phyloP scores from a whole-genome alignment of 2,888 invertebrate species.

The Eupithecia abbreviata region DNA sequence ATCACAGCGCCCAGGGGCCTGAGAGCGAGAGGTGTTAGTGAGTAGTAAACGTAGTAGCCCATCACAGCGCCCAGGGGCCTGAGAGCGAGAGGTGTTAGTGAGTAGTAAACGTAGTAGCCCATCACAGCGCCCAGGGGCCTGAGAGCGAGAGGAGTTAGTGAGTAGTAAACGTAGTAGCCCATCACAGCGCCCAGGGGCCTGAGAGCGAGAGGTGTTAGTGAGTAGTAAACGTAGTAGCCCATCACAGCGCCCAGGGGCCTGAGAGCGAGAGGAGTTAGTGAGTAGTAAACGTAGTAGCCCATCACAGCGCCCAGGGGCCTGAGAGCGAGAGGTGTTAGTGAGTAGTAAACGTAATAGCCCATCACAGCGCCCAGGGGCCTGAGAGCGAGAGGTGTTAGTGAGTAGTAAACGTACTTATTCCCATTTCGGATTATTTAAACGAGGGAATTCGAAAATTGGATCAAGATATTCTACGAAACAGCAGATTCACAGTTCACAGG shows the following conservation, averaged over 20 bases:
- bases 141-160: not conserved
- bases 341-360: too few species aligned
- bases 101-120: not conserved
- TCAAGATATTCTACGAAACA: not conserved
- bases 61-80: not conserved
- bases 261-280: too few species aligned
- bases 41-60: not conserved
- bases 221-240: too few species aligned
- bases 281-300: too few species aligned
- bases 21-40: not conserved
- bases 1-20: not conserved
- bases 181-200: too few species aligned
- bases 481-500: too few species aligned
- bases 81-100: not conserved
- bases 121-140: not conserved
- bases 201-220: too few species aligned
- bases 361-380: not conserved
- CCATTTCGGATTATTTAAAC: not conserved
- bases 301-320: too few species aligned
- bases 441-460: not conserved
- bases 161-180: not conserved
- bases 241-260: too few species aligned
- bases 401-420: not conserved
- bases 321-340: too few species aligned
- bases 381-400: not conserved